Conservation (phyloP, 2,113 vertebrate species). For the Lamprotornis superbus region DNA sequence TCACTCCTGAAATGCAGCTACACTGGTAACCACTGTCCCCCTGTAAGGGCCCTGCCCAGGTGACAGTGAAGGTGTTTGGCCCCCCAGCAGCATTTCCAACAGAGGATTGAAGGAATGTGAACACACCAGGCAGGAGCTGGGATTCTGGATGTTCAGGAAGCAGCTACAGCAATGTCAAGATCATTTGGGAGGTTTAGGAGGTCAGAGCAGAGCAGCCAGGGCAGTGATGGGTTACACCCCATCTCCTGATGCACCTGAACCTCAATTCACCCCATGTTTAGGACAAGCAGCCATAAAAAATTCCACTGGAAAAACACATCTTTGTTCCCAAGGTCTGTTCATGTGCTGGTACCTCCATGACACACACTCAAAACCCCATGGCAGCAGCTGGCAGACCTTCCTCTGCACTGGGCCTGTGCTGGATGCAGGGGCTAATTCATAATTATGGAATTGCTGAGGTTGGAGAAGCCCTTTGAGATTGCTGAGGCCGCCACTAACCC, state of each 20-base stretch:
- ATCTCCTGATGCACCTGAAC: background rate
- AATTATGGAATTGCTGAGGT: background rate
- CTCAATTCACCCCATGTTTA: background rate
- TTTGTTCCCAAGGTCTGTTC: background rate
- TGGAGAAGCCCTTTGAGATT: background rate
- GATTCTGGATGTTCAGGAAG: background rate
- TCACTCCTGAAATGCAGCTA: background rate
- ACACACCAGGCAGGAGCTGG: background rate
- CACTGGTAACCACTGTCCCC: background rate
- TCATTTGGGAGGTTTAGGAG: background rate
- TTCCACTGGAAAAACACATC: background rate
- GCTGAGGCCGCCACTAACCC: background rate
- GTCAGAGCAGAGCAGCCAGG: background rate
- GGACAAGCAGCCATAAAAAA: background rate
- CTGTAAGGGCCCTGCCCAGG: background rate
- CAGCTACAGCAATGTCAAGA: background rate
- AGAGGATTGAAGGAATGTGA: background rate
- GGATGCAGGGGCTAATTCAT: background rate
- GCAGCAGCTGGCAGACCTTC: background rate
- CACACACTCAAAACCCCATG: accelerated
- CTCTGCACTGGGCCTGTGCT: background rate
- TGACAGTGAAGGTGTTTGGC: background rate
- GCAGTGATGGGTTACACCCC: background rate
- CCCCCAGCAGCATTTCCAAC: background rate
- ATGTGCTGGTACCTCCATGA: background rate